phyloP scores from a whole-genome alignment of 2,113 vertebrate species.

The Grallaria varia region DNA sequence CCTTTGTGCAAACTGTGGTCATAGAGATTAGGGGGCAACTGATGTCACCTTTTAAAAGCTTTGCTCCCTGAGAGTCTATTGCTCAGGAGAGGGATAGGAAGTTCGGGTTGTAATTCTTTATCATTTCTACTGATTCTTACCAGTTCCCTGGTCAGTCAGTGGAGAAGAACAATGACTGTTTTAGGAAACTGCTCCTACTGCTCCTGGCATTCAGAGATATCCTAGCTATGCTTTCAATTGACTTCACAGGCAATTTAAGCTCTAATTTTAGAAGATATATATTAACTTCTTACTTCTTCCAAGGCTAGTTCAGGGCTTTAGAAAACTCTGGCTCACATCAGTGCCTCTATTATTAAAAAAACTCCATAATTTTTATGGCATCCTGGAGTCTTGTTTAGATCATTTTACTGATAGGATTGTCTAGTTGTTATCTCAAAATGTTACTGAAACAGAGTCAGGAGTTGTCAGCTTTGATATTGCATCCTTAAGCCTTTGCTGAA shows the following conservation, averaged over 20 bases:
- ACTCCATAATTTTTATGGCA: fast-evolving
- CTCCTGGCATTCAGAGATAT: background rate
- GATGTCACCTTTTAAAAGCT: background rate
- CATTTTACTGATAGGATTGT: background rate
- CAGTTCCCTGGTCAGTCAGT: background rate
- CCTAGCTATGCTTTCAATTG: background rate
- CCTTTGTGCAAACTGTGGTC: background rate
- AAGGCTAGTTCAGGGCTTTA: background rate
- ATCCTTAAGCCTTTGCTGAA: background rate
- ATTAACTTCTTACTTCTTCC: background rate
- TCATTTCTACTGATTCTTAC: background rate
- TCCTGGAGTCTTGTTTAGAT: background rate
- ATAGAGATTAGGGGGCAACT: background rate
- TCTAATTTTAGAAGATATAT: background rate
- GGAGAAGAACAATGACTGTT: background rate
- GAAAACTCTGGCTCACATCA: background rate
- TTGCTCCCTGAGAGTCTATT: background rate
- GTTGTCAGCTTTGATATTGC: background rate
- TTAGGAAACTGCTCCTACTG: background rate
- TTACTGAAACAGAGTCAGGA: background rate
- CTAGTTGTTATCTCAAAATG: background rate
- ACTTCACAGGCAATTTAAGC: background rate
- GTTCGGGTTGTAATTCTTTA: background rate
- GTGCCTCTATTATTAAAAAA: background rate
- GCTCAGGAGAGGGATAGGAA: background rate